A percentile compares a stretch with the other conserved stretches of the same genome.
phyloP scores from a whole-genome alignment of 2,888 invertebrate genomes.

The Auanema freiburgensis region DNA sequence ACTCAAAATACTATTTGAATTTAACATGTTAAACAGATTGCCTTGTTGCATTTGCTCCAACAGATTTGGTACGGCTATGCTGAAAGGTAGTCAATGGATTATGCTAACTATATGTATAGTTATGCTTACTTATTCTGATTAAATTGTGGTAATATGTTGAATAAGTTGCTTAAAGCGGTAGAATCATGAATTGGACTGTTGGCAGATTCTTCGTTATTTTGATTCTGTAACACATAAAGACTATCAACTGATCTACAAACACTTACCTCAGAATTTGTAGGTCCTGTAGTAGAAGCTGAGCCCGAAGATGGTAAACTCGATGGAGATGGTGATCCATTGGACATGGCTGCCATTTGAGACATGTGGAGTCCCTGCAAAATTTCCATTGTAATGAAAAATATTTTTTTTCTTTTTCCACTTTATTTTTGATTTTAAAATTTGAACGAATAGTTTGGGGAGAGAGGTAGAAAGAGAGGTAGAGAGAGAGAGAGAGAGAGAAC shows the following conservation, averaged over 20 bases:
- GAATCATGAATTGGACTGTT: too few species aligned
- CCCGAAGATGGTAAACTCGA: conserved; percentile 20
- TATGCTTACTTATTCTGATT: too few species aligned
- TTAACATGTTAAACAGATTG: conserved; percentile 12
- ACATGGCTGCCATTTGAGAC: conserved; percentile 5
- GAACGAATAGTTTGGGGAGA: too few species aligned
- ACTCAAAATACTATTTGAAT: neutral
- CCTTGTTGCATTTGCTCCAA: conserved; percentile 16
- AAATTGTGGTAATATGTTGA: too few species aligned
- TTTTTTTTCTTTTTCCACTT: too few species aligned
- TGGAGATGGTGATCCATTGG: conserved; percentile 17
- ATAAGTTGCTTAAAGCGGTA: too few species aligned
- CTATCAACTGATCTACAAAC: neutral
- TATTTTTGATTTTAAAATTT: too few species aligned
- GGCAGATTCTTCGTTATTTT: neutral
- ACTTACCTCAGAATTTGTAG: conserved; percentile 13
- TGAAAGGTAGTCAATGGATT: too few species aligned
- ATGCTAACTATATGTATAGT: too few species aligned
- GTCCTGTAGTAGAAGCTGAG: conserved; percentile 19
- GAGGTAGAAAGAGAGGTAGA: too few species aligned
- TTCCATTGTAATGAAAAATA: conserved; percentile 1
- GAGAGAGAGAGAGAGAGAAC: too few species aligned
- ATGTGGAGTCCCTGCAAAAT: conserved; percentile 20
- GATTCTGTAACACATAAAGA: neutral
- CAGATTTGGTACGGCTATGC: conserved; percentile 6